These are phyloP conservation scores for Schizotus pectinicornis DNA, from an alignment of 2,888 invertebrate species.

Conservation along the genomic window DNA sequence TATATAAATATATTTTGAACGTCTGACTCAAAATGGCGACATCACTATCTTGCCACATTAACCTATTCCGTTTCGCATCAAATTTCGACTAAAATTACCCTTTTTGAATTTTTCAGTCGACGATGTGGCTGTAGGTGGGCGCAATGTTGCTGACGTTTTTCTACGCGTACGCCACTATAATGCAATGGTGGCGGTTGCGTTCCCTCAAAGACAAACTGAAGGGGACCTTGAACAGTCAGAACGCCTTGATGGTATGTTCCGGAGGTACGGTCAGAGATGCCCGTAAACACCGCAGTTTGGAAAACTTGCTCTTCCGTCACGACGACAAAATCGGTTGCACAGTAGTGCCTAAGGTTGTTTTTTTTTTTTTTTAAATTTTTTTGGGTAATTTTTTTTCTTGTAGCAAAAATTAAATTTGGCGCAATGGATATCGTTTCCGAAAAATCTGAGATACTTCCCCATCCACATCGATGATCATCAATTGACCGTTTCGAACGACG, in stretches of 20 bases:
- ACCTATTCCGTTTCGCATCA: too few species aligned
- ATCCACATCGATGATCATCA: constrained; percentile 44
- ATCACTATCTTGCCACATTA: too few species aligned
- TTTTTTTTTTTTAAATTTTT: constrained; percentile 12
- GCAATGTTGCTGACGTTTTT: constrained; percentile 79
- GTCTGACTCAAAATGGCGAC: too few species aligned
- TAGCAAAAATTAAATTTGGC: constrained; percentile 59
- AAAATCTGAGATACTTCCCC: constrained; percentile 56
- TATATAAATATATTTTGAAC: too few species aligned
- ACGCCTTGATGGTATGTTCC: constrained; percentile 53
- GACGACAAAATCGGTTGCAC: constrained; percentile 63
- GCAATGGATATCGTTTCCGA: constrained; percentile 62
- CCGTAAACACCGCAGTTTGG: constrained; percentile 53
- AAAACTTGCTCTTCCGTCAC: constrained; percentile 67
- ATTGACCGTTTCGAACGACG: not conserved
- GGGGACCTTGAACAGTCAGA: constrained; percentile 55
- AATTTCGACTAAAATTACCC: too few species aligned
- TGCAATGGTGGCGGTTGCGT: constrained; percentile 80
- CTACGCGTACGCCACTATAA: constrained; percentile 82
- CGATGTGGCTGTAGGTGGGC: not conserved
- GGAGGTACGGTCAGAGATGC: constrained; percentile 46
- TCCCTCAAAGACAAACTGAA: constrained; percentile 72
- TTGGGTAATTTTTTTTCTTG: constrained; percentile 7
- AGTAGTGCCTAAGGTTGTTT: constrained; percentile 63
- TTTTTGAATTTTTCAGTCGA: too few species aligned